phyloP scores from a whole-genome alignment of 2,797 vertebrate genomes.

The Alcedo quadribrachys region DNA sequence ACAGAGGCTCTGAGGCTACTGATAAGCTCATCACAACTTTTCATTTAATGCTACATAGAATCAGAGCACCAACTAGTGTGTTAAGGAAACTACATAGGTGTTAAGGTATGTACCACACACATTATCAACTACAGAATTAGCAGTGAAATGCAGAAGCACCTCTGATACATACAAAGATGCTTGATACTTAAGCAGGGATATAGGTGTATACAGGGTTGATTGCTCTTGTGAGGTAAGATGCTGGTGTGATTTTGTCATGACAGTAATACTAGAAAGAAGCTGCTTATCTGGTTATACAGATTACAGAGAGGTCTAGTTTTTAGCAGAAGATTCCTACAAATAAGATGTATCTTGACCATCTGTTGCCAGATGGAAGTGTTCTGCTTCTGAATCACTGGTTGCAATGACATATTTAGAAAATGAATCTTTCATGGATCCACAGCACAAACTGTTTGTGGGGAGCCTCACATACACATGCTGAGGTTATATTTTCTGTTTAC shows the following conservation, averaged over 20 bases:
- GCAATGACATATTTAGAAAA: slow-evolving; percentile 40
- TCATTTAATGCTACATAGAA: background rate
- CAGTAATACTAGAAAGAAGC: too few species aligned
- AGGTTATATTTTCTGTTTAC: slow-evolving; percentile 39
- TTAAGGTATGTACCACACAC: background rate
- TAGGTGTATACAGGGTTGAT: too few species aligned
- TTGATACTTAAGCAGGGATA: too few species aligned
- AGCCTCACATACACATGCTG: background rate
- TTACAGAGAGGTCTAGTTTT: too few species aligned
- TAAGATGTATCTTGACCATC: slow-evolving; percentile 41
- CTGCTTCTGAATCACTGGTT: slow-evolving; percentile 56
- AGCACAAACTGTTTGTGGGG: background rate
- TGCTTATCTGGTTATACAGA: too few species aligned
- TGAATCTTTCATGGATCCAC: slow-evolving; percentile 2
- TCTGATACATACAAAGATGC: too few species aligned
- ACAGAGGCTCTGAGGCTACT: background rate
- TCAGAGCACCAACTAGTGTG: background rate
- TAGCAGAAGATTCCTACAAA: too few species aligned
- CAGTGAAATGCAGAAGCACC: too few species aligned
- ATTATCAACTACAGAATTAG: too few species aligned
- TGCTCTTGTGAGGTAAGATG: too few species aligned
- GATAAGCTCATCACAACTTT: background rate
- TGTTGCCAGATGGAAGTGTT: slow-evolving; percentile 44
- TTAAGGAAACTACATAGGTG: background rate
- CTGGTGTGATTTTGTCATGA: too few species aligned